These are phyloP conservation scores for Ceryle rudis DNA, from an alignment of 2,797 vertebrate species.

Conservation along the genomic window DNA sequence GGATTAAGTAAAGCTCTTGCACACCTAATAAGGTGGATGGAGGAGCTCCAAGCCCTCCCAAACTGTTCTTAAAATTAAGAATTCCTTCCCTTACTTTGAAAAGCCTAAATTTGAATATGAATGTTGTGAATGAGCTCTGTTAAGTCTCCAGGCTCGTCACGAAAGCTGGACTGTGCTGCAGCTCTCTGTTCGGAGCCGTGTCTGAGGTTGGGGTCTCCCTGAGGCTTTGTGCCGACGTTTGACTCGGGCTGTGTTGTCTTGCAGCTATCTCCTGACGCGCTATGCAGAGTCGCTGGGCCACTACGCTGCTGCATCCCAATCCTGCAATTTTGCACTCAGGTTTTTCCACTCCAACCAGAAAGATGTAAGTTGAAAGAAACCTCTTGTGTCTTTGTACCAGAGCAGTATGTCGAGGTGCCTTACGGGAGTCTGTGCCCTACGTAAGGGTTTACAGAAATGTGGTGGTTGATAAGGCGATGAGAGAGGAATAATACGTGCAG, in stretches of 20 bases:
- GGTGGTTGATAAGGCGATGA: neutral
- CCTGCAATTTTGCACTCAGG: constrained; percentile 98
- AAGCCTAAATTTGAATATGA: neutral
- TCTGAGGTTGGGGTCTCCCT: neutral
- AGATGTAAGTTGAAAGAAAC: constrained; percentile 90
- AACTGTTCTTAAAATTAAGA: neutral
- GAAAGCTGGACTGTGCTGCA: neutral
- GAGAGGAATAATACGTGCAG: neutral
- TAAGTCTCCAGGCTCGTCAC: neutral
- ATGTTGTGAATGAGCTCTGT: neutral
- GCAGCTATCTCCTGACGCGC: constrained; percentile 95
- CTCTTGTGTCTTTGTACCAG: neutral
- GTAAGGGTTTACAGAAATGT: neutral
- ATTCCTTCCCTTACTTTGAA: neutral
- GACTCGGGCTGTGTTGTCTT: constrained; percentile 15
- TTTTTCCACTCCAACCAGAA: constrained; percentile 99
- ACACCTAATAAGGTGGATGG: neutral
- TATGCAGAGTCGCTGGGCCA: constrained; percentile 93
- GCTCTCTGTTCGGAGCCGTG: neutral
- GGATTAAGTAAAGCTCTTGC: neutral
- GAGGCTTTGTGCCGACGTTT: neutral
- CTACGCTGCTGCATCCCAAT: constrained; percentile 94
- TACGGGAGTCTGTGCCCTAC: neutral
- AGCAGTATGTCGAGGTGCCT: neutral
- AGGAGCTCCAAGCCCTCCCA: neutral